Evolutionary conservation across 92 coral and sea anemone species (phyloP), one percentile per base, ranked within the genome.

Genomic region (Palythoa heliodiscus): DNA sequence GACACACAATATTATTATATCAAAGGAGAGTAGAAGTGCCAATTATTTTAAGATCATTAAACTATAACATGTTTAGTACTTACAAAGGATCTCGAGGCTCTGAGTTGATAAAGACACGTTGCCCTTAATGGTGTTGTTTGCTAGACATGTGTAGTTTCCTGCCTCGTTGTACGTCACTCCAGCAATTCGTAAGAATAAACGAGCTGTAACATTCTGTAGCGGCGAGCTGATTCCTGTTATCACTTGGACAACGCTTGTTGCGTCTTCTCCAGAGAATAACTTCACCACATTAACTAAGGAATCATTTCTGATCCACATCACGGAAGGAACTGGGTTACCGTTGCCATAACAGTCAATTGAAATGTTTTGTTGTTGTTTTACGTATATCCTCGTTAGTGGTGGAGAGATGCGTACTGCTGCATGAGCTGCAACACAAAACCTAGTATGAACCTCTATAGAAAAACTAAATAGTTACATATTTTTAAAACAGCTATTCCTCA

Each of bases 81-180:
- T 72, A 72, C 76, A 72, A 15, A 72, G 76, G 25, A 72, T 24
- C 25, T 72, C 76, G 25, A 72, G 23, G 10, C 11, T 13, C 54
- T 72, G 52, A 39, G 40, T 40, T 39, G 76, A 72, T 13, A 72
- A 1, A 17, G 76, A 72, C 14, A 2, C 24, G 24, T 2, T 9
- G 3, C 39, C 76, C 76, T 14, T 43, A 5, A 72, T 11, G 76
- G 76, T 40, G 39, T 43, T 72, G 50, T 72, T 72, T 39, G 76
- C 76, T 23, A 16, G 3, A 72, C 76, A 72, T 0, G 76, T 72
- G 76, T 72, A 72, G 55, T 72, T 72, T 35, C 76, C 76, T 72
- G 76, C 76, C 11, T 72, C 76, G 24, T 1, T 35, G 50, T 72
- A 39, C 54, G 76, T 72, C 54, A 72, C 39, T 3, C 73, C 73